Evolutionary conservation across 2,113 vertebrate species (phyloP).

Genomic region (Alligator sinensis): DNA sequence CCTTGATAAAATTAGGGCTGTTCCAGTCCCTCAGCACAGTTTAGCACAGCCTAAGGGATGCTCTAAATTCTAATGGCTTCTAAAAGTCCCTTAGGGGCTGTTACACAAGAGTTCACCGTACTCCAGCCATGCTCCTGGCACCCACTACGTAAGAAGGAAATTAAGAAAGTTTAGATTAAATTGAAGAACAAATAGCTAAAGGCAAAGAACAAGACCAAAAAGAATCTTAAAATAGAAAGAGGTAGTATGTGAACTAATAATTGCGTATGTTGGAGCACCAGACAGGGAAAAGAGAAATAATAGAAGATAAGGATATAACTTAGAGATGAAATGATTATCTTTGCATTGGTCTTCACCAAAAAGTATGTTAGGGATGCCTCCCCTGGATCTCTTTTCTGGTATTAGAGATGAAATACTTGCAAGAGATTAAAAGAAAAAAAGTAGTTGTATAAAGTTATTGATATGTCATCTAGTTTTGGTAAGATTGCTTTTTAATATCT

Average conservation of each 20-base stretch:
- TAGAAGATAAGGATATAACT: not conserved
- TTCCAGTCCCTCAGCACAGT: not conserved
- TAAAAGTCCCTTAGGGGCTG: not conserved
- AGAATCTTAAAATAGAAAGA: slow-evolving; percentile 17
- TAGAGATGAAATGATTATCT: not conserved
- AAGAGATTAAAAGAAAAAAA: not conserved
- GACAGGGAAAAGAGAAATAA: not conserved
- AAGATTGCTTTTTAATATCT: not conserved
- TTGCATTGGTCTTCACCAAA: not conserved
- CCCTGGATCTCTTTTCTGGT: not conserved
- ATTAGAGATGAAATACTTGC: not conserved
- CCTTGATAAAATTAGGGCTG: not conserved
- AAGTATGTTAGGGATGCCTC: not conserved
- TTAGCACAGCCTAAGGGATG: slow-evolving; percentile 18
- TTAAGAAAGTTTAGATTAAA: not conserved
- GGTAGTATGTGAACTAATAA: not conserved
- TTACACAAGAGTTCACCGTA: not conserved
- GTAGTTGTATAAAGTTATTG: accelerated
- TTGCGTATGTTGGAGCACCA: not conserved
- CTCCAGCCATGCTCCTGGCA: not conserved
- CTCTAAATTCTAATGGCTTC: not conserved
- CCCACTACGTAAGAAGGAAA: not conserved
- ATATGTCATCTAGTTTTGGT: not conserved
- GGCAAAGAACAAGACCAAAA: not conserved
- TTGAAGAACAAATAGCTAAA: slow-evolving; percentile 14